Percentiles rank a stretch among this genome's conserved stretches.
phyloP scores from a whole-genome alignment of 2,888 invertebrate genomes.

The Leptinotarsa rubiginosa region DNA sequence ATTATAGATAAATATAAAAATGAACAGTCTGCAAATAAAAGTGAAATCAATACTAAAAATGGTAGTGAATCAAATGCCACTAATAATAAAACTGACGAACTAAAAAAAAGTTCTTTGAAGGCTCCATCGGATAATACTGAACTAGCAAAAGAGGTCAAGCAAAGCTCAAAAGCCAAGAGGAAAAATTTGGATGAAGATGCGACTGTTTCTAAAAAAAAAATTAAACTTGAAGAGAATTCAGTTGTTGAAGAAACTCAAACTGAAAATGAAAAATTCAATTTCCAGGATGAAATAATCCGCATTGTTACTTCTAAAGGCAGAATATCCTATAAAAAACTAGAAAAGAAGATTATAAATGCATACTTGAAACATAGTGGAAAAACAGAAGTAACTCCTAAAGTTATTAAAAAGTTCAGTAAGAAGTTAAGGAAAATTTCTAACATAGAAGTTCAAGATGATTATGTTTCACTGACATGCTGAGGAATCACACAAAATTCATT shows the following conservation, averaged over 20 bases:
- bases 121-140: no score
- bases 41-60: constrained; percentile 34
- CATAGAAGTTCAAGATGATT: constrained; percentile 73
- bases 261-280: constrained; percentile 50
- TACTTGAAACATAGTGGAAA: constrained; percentile 68
- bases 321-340: constrained; percentile 78
- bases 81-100: not conserved
- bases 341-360: constrained; percentile 79
- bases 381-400: constrained; percentile 72
- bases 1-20: constrained; percentile 62
- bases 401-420: constrained; percentile 78
- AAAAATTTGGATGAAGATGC: constrained; percentile 37
- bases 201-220: constrained; percentile 43
- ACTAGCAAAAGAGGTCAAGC: constrained; percentile 41
- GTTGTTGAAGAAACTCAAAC: constrained; percentile 24
- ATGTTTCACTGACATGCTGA: constrained; percentile 48
- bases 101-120: not conserved
- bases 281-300: constrained; percentile 53
- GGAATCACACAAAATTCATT: not conserved
- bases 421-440: constrained; percentile 77
- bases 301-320: constrained; percentile 70
- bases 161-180: constrained; percentile 42
- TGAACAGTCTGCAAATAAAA: constrained; percentile 38
- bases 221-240: constrained; percentile 11
- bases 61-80: not conserved